A percentile compares a stretch with the other conserved stretches of the same genome.
These are phyloP conservation scores for Holothuria glaberrima DNA, from an alignment of 35 echinoderm and acorn worm species.

Conservation along the genomic window DNA sequence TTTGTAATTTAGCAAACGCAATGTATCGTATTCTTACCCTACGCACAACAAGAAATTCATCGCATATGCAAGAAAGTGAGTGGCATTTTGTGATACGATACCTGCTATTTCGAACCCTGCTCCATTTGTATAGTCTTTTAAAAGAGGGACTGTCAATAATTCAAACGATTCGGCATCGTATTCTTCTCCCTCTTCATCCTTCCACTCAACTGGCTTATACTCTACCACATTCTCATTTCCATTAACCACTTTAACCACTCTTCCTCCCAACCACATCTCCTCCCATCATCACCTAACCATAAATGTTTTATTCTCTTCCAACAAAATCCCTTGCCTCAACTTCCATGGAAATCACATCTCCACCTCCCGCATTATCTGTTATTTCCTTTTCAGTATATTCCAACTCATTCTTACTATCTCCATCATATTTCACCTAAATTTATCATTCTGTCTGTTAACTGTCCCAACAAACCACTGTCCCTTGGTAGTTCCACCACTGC, in stretches of 20 bases:
- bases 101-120: too few relatives aligned
- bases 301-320: conserved; percentile 39
- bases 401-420: neutral
- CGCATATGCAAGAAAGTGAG: too few relatives aligned
- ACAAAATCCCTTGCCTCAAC: conserved; percentile 14
- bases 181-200: conserved; percentile 7
- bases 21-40: too few relatives aligned
- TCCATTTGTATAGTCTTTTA: conserved; percentile 14
- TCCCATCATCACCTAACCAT: neutral
- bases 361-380: neutral
- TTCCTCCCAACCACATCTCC: conserved; percentile 36
- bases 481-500: neutral
- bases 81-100: too few relatives aligned
- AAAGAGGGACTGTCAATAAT: conserved; percentile 25
- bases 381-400: neutral
- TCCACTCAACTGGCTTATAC: conserved; percentile 36
- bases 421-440: neutral
- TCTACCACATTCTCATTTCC: conserved; percentile 24
- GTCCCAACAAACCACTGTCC: neutral
- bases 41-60: too few relatives aligned
- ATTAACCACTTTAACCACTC: neutral
- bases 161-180: neutral
- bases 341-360: neutral
- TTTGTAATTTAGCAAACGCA: too few relatives aligned
- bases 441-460: neutral